A percentile compares a stretch with the other conserved stretches of the same genome.
Evolutionary conservation across 2,113 vertebrate genomes (phyloP).

Genomic region (Panurus biarmicus): DNA sequence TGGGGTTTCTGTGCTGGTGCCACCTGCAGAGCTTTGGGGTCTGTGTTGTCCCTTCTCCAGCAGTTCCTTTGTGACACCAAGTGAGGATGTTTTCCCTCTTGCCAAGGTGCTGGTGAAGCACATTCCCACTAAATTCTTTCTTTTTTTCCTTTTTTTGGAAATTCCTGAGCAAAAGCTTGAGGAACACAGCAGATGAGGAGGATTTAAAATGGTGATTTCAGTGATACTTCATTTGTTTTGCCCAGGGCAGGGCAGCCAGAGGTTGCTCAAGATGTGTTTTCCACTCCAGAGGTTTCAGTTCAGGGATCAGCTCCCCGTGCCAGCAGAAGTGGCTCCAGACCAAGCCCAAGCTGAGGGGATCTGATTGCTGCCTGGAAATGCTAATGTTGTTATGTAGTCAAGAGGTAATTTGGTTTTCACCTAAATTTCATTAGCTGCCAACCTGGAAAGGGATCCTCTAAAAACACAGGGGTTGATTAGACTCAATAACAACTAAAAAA

Average conservation of each 20-base stretch:
- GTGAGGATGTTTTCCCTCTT: not conserved
- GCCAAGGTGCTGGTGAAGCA: not conserved
- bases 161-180: not conserved
- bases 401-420: not conserved
- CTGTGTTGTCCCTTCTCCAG: not conserved
- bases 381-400: not conserved
- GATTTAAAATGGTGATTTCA: not conserved
- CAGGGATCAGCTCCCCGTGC: not conserved
- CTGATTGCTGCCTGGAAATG: not conserved
- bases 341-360: not conserved
- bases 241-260: not conserved
- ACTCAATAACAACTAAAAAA: not conserved
- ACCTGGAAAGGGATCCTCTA: not conserved
- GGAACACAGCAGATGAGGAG: not conserved
- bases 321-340: not conserved
- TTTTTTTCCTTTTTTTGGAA: not conserved
- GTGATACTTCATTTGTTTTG: not conserved
- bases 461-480: not conserved
- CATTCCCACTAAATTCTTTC: not conserved
- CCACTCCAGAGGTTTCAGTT: not conserved
- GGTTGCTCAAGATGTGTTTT: not conserved
- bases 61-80: not conserved
- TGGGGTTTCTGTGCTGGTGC: not conserved
- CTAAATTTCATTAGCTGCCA: constrained; percentile 11
- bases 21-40: not conserved